Evolutionary conservation across 2,888 invertebrate genomes (phyloP).

Genomic region (Candidula unifasciata): DNA sequence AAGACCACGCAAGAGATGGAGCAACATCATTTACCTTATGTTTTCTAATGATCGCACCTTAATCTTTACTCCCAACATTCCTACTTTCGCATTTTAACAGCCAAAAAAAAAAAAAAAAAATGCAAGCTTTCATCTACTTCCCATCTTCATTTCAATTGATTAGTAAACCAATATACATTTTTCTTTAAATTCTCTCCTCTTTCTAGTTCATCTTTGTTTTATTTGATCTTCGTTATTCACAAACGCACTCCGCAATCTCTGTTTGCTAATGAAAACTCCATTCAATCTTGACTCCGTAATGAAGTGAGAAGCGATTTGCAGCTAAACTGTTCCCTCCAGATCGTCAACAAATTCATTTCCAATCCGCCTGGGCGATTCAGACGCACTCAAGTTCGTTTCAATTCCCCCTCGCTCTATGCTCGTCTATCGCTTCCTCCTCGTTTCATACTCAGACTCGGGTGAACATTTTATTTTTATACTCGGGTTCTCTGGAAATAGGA

Average conservation of each 20-base stretch:
- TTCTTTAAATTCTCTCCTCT: not conserved
- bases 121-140: no score
- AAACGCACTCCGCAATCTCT: conserved; percentile 12
- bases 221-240: conserved; percentile 23
- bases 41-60: no score
- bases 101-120: no score
- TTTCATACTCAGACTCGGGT: conserved; percentile 17
- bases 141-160: not conserved
- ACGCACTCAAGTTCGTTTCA: conserved; percentile 27
- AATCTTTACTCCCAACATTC: no score
- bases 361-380: conserved; percentile 33
- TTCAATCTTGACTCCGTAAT: conserved; percentile 40
- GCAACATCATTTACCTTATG: no score
- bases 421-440: conserved; percentile 15
- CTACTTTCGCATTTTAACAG: no score
- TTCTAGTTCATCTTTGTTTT: conserved; percentile 13
- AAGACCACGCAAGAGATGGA: no score
- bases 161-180: not conserved
- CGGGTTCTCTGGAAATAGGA: conserved; percentile 25
- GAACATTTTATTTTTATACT: conserved; percentile 24
- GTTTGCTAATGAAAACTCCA: conserved; percentile 43
- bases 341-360: conserved; percentile 44
- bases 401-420: conserved; percentile 32
- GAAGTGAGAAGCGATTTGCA: conserved; percentile 41
- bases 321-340: conserved; percentile 38